Conservation (phyloP, 2,888 invertebrate genomes). For the Chaetogeoica ovagalla region DNA sequence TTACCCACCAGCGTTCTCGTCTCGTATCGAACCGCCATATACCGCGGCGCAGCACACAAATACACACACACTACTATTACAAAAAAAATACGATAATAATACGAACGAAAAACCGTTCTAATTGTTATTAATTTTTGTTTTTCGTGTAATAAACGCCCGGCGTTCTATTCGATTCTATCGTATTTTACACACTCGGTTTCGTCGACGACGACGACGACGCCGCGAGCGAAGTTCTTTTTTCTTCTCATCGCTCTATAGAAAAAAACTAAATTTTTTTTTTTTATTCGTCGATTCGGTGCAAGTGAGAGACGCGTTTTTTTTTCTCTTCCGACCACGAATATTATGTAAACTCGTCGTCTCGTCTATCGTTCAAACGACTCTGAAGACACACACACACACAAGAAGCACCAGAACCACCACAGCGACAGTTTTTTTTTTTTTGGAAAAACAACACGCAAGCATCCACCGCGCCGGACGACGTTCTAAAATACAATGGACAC, state of each 20-base stretch:
- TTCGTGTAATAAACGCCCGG: too few species aligned
- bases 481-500: constrained; percentile 64
- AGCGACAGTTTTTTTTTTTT: background rate
- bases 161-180: too few species aligned
- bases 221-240: too few species aligned
- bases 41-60: constrained; percentile 24
- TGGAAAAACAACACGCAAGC: background rate
- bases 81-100: too few species aligned
- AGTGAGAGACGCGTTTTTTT: background rate
- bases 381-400: too few species aligned
- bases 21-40: constrained; percentile 52
- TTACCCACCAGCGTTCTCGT: constrained; percentile 44
- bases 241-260: too few species aligned
- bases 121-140: too few species aligned
- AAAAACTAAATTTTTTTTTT: too few species aligned
- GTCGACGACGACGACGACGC: too few species aligned
- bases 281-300: background rate
- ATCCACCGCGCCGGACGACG: background rate
- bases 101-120: too few species aligned
- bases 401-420: background rate
- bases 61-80: background rate
- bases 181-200: too few species aligned
- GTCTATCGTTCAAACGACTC: background rate
- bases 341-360: constrained; percentile 14
- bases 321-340: background rate